Conservation (phyloP, 2,888 invertebrate genomes). For the Coronaproctus castanopsis region DNA sequence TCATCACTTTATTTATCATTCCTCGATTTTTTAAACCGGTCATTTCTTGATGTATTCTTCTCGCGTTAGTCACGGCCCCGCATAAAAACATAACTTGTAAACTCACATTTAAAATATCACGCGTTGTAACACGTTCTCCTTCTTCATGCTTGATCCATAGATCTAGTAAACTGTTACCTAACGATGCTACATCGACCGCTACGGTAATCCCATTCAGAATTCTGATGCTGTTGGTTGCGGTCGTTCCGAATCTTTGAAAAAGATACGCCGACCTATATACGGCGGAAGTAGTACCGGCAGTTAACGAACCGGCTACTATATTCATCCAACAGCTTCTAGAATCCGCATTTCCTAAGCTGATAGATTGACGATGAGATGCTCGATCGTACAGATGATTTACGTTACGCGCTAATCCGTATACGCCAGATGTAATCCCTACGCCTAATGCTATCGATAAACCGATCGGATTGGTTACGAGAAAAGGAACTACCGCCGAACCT, state of each 20-base stretch:
- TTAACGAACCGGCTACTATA: background rate
- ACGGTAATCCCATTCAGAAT: background rate
- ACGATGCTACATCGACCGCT: background rate
- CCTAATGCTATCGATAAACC: background rate
- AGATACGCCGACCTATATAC: background rate
- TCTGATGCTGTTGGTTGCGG: background rate
- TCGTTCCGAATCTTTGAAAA: background rate
- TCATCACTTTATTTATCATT: background rate
- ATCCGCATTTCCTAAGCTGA: background rate
- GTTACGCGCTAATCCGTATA: background rate
- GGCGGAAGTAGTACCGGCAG: background rate
- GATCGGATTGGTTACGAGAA: background rate
- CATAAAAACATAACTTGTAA: background rate
- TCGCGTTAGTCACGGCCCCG: background rate
- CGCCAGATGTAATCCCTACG: background rate
- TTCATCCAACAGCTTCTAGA: background rate
- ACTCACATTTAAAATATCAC: background rate
- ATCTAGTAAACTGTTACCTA: background rate
- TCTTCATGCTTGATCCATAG: background rate
- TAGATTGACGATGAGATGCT: background rate
- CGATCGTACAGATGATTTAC: background rate
- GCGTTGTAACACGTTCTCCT: background rate
- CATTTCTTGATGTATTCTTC: background rate
- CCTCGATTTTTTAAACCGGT: background rate
- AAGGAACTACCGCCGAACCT: background rate